Conservation (phyloP, 2,113 vertebrate genomes). For the Lampris incognitus region DNA sequence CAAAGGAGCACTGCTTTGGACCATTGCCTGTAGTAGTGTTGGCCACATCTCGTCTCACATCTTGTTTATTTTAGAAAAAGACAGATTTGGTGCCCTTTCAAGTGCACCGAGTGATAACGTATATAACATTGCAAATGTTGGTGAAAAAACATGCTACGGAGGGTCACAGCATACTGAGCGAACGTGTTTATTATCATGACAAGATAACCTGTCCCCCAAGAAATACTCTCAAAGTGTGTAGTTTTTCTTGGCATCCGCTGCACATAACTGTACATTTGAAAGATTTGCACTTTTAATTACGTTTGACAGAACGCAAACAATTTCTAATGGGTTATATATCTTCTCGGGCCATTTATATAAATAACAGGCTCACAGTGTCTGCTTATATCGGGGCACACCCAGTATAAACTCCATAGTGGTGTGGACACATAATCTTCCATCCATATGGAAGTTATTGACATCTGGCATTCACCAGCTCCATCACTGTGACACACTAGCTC, state of each 20-base stretch:
- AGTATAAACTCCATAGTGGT: slow-evolving; percentile 22
- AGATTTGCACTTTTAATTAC: slow-evolving; percentile 48
- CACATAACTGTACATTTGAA: slow-evolving; percentile 28
- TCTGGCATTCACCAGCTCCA: slow-evolving; percentile 50
- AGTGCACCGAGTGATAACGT: slow-evolving; percentile 35
- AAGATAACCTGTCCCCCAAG: slow-evolving; percentile 53
- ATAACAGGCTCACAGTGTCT: slow-evolving; percentile 35
- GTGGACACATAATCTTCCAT: slow-evolving; percentile 6
- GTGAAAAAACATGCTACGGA: slow-evolving; percentile 42
- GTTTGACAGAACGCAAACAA: slow-evolving; percentile 55
- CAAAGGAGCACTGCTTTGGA: neutral
- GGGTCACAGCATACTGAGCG: slow-evolving; percentile 39
- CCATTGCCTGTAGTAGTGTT: neutral
- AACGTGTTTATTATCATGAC: slow-evolving; percentile 69
- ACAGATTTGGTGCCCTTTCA: slow-evolving; percentile 33
- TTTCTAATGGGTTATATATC: slow-evolving; percentile 58
- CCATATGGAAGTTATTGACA: slow-evolving; percentile 69
- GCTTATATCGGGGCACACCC: slow-evolving; percentile 22
- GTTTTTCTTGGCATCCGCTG: slow-evolving; percentile 52
- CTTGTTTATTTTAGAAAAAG: slow-evolving; percentile 22
- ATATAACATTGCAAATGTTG: slow-evolving; percentile 36
- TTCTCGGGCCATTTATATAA: slow-evolving; percentile 31
- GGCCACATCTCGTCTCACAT: neutral
- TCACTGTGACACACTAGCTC: slow-evolving; percentile 32
- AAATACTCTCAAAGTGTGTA: slow-evolving; percentile 46